phyloP scores from a whole-genome alignment of 2,113 vertebrate genomes.

The Dolichotis patagonum region DNA sequence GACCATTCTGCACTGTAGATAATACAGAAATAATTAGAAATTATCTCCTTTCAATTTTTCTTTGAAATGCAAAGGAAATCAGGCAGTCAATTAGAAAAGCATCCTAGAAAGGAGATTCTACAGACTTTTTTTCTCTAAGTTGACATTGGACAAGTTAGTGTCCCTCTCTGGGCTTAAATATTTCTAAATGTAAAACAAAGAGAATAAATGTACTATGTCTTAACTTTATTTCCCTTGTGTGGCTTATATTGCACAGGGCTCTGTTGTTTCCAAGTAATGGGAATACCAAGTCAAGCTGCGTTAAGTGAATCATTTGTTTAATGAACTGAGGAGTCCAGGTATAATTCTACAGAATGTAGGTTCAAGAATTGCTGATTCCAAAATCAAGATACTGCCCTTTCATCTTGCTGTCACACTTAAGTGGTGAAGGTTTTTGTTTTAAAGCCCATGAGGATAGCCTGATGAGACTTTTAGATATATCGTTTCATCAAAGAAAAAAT shows the following conservation, averaged over 20 bases:
- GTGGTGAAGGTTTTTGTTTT: not conserved
- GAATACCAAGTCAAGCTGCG: not conserved
- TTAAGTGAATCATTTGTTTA: conserved; percentile 9
- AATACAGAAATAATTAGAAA: not conserved
- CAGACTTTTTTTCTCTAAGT: not conserved
- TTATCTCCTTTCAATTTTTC: not conserved
- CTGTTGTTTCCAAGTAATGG: not conserved
- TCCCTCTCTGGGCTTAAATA: not conserved
- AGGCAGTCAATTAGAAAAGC: not conserved
- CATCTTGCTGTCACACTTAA: not conserved
- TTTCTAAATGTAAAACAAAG: not conserved
- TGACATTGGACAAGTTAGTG: not conserved
- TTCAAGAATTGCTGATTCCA: not conserved
- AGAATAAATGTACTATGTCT: not conserved
- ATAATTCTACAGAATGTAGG: not conserved
- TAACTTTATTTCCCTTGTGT: conserved; percentile 7
- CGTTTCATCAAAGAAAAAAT: not conserved
- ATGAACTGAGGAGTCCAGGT: not conserved
- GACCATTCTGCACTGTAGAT: not conserved
- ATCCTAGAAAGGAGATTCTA: not conserved
- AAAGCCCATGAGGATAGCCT: not conserved
- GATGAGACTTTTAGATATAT: not conserved
- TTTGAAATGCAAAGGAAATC: not conserved
- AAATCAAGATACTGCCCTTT: not conserved
- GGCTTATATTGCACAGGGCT: not conserved